Evolutionary conservation across 2,113 vertebrate genomes (phyloP), one percentile per base, ranked within the genome.

Genomic region (Camelus dromedarius): DNA sequence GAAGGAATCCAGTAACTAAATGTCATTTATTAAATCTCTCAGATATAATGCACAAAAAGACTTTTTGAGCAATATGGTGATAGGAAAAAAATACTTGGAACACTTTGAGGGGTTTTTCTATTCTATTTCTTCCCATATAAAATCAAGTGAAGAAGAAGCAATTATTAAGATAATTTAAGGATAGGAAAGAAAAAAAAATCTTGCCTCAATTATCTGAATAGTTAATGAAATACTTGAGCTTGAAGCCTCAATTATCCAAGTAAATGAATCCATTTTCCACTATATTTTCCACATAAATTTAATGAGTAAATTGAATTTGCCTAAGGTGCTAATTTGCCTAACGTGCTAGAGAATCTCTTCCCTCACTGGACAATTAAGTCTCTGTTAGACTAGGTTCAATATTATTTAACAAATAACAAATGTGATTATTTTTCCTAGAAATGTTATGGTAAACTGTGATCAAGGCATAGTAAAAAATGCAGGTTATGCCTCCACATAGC

Each of bases 241-340:
- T 69, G 20, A 96, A 22, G 30, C 52, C 56, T 89, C 60, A 93
- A 18, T 77, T 95, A 94, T 83, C n/a, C 50, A 95, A 76, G 48
- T 58, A 96, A 96, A 92, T 92, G 26, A 93, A 89, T 85, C 70
- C 5, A 80, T 52, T 89, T 82, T 81, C 32, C 38, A 96, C 50
- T 67, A 20, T 64, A 83, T 88, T 86, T 82, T 70, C 4, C 52
- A 77, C 56, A 30, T 89, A 91, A 89, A 82, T 75, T 62, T 92
- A 42, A 87, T 95, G 58, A 90, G 79, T 86, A 95, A 86, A 95
- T 89, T 93, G 85, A 89, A 91, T 84, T 54, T 80, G 32, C 52
- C 20, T 73, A 54, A 62, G 38, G 22, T 86, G 3, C 35, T 92
- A 72, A 32, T 86, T 81, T 92, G 16, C 50, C 60, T 67, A 73